Percentiles rank a stretch among this genome's conserved stretches.
These are phyloP conservation scores for Pluvialis apricaria DNA, from an alignment of 2,113 vertebrate genomes.

Conservation along the genomic window DNA sequence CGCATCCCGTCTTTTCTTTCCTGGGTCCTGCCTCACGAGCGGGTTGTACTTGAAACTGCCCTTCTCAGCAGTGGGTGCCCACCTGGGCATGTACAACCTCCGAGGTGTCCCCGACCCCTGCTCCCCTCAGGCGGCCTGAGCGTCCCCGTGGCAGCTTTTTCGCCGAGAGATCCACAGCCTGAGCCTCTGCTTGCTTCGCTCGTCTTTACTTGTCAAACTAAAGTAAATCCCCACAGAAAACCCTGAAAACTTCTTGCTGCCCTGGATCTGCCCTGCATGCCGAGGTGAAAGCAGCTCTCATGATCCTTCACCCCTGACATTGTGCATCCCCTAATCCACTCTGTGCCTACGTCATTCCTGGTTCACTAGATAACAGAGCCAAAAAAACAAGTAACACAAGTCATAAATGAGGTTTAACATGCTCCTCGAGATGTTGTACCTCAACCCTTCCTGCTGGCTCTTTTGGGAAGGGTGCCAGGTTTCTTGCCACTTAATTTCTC, in stretches of 20 bases:
- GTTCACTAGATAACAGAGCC: background rate
- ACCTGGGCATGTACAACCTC: rapidly evolving
- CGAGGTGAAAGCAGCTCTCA: background rate
- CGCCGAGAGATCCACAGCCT: rapidly evolving
- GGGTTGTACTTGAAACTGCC: rapidly evolving
- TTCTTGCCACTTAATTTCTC: background rate
- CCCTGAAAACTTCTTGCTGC: background rate
- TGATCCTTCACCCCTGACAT: rapidly evolving
- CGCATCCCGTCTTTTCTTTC: rapidly evolving
- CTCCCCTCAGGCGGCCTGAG: rapidly evolving
- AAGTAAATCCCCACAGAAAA: background rate
- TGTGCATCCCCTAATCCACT: rapidly evolving
- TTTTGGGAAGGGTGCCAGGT: background rate
- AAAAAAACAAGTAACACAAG: background rate
- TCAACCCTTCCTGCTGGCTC: rapidly evolving
- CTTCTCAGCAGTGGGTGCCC: rapidly evolving
- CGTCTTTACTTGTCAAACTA: rapidly evolving
- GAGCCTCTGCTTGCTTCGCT: rapidly evolving
- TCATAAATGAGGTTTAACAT: rapidly evolving
- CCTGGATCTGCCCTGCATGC: too few species aligned
- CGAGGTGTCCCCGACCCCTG: background rate
- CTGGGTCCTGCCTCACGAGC: background rate
- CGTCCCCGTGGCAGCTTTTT: rapidly evolving
- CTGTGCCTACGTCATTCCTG: rapidly evolving
- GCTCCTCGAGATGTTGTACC: too few species aligned